Evolutionary conservation across 2,113 vertebrate genomes (phyloP), one percentile per base, ranked within the genome.

Genomic region (Misgurnus mizolepis): DNA sequence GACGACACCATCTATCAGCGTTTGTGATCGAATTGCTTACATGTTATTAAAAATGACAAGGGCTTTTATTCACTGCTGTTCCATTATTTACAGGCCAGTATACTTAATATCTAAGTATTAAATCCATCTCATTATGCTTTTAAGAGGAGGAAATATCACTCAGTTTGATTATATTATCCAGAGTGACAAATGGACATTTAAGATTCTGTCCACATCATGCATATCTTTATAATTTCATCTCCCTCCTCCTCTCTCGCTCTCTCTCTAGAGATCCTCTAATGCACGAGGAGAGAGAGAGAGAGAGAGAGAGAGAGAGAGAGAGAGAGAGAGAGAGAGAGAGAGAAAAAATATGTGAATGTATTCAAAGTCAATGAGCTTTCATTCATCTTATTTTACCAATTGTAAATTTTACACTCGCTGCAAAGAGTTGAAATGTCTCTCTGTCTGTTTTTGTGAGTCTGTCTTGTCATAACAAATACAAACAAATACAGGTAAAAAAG

Each of bases 31-130:
- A 74, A 79, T 80, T 80, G 78, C 80, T 45, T 76, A 58, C 53
- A 78, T 27, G 56, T 86, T 78, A 88, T 88, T 86, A 75, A 82
- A 82, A 73, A 74, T 79, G 87, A 88, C 82, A 86, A 76, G 75
- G 69, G 84, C 87, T 84, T 86, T 84, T 85, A 82, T 85, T 83
- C 79, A 80, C 64, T 67, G 69, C 67, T 64, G 34, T 47, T 84
- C 80, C 82, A 83, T 88, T 83, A 85, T 85, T 83, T 82, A 88
- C 83, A 74, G 69, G 68, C 79, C 74, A 77, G 68, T 76, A 65
- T 76, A 84, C 80, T 79, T 85, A 78, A 79, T 81, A 76, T 82
- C 79, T 80, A 83, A 79, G 78, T 78, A 81, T 84, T 83, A 82
- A 83, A 88, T 84, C 85, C 77, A 82, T 50, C 56, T 82, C 27